Evolutionary conservation across 2,888 invertebrate species (phyloP), one percentile per base, ranked within the genome.

Genomic region (Caenorhabditis angaria): DNA sequence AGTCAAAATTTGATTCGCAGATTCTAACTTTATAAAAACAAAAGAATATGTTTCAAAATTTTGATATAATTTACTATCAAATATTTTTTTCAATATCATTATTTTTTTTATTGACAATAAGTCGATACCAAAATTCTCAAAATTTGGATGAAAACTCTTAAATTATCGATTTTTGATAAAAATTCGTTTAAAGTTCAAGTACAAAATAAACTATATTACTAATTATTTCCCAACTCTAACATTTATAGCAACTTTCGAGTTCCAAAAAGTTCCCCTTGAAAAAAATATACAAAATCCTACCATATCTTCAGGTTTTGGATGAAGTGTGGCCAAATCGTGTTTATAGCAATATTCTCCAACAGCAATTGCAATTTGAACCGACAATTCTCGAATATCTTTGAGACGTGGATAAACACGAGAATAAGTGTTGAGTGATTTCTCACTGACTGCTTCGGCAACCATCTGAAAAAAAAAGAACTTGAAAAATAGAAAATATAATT

Each of bases 321-420:
- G 90, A 56, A 88, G 83, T 4, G 89, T 88, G 2, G 91, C 90
- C 41, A 88, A 77, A 57, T 89, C 87, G 57, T 88, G 86, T 65
- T 91, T 89, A 88, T 94, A 97, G 0, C 94, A 93, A 88, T 93
- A 93, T 64, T 94, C 66, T 35, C 75, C 77, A 60, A 74, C 74
- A 48, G 69, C 69, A 2, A 70, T 64, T 6, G 74, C 74, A 24
- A 99, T 95, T 87, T 92, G 91, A 62, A 94, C 89, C 0, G 97
- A 97, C 87, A 94, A 94, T 72, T 93, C 91, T 82, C 93, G 92
- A 80, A 97, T 95, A 73, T 91, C 90, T 50, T 91, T 90, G 18
- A 97, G 90, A 0, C 95, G 94, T 24, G 97, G 97, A 89, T 97
- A 99, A 62, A 99, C 90, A 78, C 94, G 92, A 20, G 80, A 80